Percentiles rank a stretch among this genome's conserved stretches.
These are phyloP conservation scores for Lepilemur ruficaudatus DNA, from an alignment of 2,797 vertebrate genomes.

Conservation along the genomic window DNA sequence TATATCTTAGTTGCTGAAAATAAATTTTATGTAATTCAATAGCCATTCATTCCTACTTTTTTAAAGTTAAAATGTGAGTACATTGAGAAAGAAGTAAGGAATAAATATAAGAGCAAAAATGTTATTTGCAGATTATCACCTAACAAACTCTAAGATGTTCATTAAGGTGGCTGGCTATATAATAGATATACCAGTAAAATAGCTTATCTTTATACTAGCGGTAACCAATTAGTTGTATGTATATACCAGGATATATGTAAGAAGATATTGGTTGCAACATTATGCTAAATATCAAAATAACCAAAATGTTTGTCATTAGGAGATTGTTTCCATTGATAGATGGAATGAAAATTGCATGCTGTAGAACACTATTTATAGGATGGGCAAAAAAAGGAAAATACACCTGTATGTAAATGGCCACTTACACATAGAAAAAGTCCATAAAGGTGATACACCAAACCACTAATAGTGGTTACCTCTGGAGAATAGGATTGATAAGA, in stretches of 20 bases:
- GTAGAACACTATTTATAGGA: not conserved
- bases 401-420: not conserved
- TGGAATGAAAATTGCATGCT: not conserved
- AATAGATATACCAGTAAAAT: not conserved
- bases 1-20: constrained; percentile 12
- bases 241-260: not conserved
- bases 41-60: not conserved
- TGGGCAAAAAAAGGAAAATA: not conserved
- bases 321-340: not conserved
- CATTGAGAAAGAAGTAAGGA: not conserved
- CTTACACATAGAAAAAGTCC: not conserved
- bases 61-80: constrained; percentile 7
- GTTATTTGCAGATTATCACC: not conserved
- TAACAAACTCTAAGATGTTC: not conserved
- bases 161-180: not conserved
- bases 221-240: not conserved
- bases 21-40: not conserved
- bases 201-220: not conserved
- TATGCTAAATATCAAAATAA: constrained; percentile 14
- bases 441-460: not conserved
- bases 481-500: not conserved
- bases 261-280: not conserved
- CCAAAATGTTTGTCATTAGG: not conserved
- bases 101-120: not conserved
- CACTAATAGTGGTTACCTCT: not conserved